Conservation (phyloP, 2,113 vertebrate species). For the Hippopotamus amphibius region DNA sequence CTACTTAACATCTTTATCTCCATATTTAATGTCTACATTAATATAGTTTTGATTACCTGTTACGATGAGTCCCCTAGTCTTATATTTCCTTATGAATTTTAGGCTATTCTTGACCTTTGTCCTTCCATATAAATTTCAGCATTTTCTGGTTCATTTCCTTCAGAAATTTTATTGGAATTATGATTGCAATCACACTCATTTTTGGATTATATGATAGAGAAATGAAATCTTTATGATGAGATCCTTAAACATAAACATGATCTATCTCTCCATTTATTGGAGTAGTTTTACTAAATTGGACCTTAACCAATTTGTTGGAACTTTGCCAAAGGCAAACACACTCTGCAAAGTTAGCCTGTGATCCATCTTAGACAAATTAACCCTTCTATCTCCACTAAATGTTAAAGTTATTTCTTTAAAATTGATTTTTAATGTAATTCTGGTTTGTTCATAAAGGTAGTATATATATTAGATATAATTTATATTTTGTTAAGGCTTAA, state of each 20-base stretch:
- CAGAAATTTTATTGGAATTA: conserved; percentile 8
- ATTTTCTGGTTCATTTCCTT: background rate
- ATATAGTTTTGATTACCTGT: background rate
- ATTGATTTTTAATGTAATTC: background rate
- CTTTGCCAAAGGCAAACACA: background rate
- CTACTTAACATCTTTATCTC: background rate
- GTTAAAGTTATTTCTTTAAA: background rate
- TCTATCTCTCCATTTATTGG: background rate
- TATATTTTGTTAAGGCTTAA: background rate
- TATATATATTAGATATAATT: background rate
- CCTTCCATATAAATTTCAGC: background rate
- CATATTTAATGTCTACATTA: background rate
- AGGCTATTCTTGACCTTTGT: background rate
- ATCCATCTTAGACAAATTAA: conserved; percentile 30
- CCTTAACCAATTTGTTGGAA: background rate
- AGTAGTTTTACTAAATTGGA: background rate
- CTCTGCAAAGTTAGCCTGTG: background rate
- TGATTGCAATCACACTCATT: background rate
- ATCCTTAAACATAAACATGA: conserved; percentile 2
- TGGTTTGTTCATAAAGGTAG: background rate
- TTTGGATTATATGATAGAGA: background rate
- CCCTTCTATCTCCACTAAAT: background rate
- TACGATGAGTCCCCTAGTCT: background rate
- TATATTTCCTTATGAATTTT: background rate
- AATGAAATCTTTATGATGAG: background rate